A percentile compares a stretch with the other conserved stretches of the same genome.
phyloP scores from a whole-genome alignment of 2,113 vertebrate genomes.

The Sarotherodon lohbergeri region DNA sequence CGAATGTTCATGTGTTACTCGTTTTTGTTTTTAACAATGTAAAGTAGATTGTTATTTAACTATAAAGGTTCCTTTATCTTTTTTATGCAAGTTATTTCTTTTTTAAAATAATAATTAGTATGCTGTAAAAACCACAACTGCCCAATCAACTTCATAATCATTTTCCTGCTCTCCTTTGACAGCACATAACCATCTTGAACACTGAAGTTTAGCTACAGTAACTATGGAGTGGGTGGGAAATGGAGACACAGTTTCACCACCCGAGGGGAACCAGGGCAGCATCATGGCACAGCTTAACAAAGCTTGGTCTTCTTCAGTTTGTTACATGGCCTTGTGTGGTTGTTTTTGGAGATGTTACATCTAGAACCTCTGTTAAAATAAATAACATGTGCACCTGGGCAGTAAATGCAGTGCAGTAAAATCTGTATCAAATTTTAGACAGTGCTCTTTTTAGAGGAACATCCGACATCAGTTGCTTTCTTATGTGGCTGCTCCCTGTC shows the following conservation, averaged over 20 bases:
- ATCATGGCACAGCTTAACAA: slow-evolving; percentile 16
- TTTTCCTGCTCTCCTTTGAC: neutral
- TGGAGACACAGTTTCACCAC: slow-evolving; percentile 2
- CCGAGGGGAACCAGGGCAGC: neutral
- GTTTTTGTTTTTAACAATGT: neutral
- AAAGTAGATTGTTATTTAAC: neutral
- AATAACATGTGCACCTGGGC: neutral
- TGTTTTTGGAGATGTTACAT: slow-evolving; percentile 17
- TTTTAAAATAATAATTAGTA: neutral
- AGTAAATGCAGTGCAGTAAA: neutral
- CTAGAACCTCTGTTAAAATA: neutral
- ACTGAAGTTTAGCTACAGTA: neutral
- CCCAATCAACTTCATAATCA: neutral
- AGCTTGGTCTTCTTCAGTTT: slow-evolving; percentile 46
- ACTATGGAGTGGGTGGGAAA: neutral
- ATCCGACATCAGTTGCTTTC: neutral
- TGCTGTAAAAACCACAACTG: neutral
- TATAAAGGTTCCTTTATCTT: neutral
- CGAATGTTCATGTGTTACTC: neutral
- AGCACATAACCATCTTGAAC: neutral
- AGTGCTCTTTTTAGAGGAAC: neutral
- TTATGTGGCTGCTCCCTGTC: neutral
- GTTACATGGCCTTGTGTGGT: neutral
- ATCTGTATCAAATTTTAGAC: neutral
- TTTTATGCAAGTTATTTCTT: neutral